A percentile compares a stretch with the other conserved stretches of the same genome.
Conservation (phyloP, 2,113 vertebrate species). For the Sialia sialis region DNA sequence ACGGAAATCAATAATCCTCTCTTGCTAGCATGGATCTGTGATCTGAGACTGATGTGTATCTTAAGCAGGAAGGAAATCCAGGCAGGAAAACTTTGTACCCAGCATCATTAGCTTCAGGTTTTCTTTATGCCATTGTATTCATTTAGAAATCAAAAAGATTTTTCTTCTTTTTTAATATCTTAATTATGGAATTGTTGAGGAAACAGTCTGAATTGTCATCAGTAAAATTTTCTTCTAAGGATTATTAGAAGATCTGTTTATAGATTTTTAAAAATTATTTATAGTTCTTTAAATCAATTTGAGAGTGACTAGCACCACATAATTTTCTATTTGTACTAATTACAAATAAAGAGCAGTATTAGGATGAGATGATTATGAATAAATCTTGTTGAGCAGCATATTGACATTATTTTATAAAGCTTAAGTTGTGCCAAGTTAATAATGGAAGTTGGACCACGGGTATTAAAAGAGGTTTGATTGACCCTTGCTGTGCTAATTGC, state of each 20-base stretch:
- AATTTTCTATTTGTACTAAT: conserved; percentile 32
- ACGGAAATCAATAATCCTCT: neutral
- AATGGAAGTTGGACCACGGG: neutral
- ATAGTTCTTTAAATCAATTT: neutral
- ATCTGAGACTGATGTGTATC: neutral
- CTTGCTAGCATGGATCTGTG: neutral
- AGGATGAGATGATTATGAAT: conserved; percentile 22
- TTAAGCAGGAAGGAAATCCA: neutral
- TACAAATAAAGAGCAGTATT: conserved; percentile 15
- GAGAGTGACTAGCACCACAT: neutral
- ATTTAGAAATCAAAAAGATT: neutral
- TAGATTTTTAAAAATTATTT: neutral
- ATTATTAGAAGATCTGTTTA: conserved; percentile 1
- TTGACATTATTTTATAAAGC: neutral
- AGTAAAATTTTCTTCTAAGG: neutral
- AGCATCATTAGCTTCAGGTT: neutral
- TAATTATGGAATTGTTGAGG: neutral
- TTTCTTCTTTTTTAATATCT: neutral
- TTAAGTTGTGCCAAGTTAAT: neutral
- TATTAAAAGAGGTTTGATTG: neutral
- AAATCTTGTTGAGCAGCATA: neutral
- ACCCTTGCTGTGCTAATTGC: neutral
- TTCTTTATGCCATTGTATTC: neutral
- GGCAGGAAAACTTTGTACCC: neutral
- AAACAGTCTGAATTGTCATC: neutral